Evolutionary conservation across 1,140 invertebrate species (phyloP).

Genomic region (Drosophila lacteicornis): DNA sequence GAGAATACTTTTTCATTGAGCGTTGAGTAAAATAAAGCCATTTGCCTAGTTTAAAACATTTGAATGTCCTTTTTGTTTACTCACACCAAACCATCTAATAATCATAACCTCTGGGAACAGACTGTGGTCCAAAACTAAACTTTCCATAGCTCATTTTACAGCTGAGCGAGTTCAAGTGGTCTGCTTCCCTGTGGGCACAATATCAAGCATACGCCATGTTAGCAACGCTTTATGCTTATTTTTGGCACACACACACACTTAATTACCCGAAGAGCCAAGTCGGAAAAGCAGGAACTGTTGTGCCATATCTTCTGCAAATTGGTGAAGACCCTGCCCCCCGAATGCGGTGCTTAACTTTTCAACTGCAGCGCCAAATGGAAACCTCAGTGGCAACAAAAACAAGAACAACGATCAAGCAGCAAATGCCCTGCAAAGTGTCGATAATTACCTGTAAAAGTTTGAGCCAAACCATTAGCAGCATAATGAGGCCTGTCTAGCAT

Average conservation of each 20-base stretch:
- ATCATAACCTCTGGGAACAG: not conserved
- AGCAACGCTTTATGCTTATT: conserved; percentile 26
- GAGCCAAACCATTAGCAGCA: conserved; percentile 77
- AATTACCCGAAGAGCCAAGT: conserved; percentile 56
- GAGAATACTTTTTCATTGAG: too few relatives aligned
- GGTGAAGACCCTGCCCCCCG: not conserved
- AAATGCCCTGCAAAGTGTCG: conserved; percentile 65
- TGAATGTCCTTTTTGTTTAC: not conserved
- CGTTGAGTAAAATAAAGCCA: not conserved
- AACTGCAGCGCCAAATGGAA: conserved; percentile 43
- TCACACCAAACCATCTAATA: not conserved
- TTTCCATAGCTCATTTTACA: conserved; percentile 41
- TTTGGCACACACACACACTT: conserved; percentile 37
- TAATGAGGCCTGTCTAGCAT: conserved; percentile 73
- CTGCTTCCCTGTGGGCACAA: conserved; percentile 4
- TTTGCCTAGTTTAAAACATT: not conserved
- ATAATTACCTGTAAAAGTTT: conserved; percentile 80
- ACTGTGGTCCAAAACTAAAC: conserved; percentile 29
- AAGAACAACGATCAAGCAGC: conserved; percentile 18
- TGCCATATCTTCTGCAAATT: conserved; percentile 43
- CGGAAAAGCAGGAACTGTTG: conserved; percentile 24
- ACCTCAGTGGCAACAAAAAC: conserved; percentile 31
- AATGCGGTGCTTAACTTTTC: conserved; percentile 57
- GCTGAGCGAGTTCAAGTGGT: conserved; percentile 18
- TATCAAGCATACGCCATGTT: conserved; percentile 61